Evolutionary conservation across 2,113 vertebrate genomes (phyloP), one percentile per base, ranked within the genome.

Genomic region (Psophia crepitans): DNA sequence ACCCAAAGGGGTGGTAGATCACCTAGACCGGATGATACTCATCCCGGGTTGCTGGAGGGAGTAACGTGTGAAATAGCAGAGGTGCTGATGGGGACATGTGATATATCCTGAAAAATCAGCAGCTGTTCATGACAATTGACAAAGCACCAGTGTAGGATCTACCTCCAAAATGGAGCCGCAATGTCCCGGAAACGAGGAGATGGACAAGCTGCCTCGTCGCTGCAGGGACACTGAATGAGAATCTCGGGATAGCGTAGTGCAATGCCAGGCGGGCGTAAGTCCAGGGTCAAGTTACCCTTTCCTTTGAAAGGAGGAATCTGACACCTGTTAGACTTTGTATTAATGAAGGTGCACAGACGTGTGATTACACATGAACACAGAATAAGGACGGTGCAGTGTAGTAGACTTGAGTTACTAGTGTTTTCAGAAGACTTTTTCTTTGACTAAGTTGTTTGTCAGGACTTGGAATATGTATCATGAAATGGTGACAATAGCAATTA

Each of bases 1-100:
- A 57, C 7, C 6, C 0, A 1, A 1, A 33, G 39, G 60, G 32
- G 28, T 64, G 63, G n/a, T 41, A 43, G 77, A 75, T 87, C 82
- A 90, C 35, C 39, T 49, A 63, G 89, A 90, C 89, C 18, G 89
- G 94, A 90, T 96, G 94, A n/a, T 49, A 9, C 78, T 87, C 0
- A 2, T 65, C 83, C 91, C 4, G 2, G 12, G 56, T 96, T 96
- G 77, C 90, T 69, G 46, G 66, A 53, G 51, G 82, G 82, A 80
- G 61, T 82, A 30, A 84, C 80, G 79, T 94, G 93, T 97, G 95
- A 96, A 96, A 95, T 97, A 95, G 51, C 69, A 57, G 92, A 39
- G 54, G n/a, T 79, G 17, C 84, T 64, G 92, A 49, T 93, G 79
- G 84, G 51, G 93, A 84, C 60, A 84, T 53, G 19, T 22, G 87